phyloP scores from a whole-genome alignment of 2,797 vertebrate species.

The Enteromius viviparus region DNA sequence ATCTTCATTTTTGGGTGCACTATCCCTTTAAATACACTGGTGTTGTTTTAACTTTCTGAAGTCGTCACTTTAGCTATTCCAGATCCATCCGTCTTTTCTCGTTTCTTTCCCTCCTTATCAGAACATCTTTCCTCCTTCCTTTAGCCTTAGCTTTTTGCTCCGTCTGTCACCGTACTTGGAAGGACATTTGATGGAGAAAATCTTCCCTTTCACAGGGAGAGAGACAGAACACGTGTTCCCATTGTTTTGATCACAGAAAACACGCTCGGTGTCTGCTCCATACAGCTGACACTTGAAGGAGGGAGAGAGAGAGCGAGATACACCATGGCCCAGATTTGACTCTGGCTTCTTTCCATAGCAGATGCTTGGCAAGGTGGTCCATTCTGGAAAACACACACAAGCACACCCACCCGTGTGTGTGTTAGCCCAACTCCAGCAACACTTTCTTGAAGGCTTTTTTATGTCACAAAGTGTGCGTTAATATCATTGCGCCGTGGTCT shows the following conservation, averaged over 20 bases:
- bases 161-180: slow-evolving; percentile 35
- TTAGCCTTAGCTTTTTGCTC: slow-evolving; percentile 17
- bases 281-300: slow-evolving; percentile 48
- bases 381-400: slow-evolving; percentile 30
- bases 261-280: slow-evolving; percentile 24
- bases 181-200: slow-evolving; percentile 41
- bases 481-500: neutral
- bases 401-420: neutral
- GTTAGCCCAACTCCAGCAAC: neutral
- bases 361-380: slow-evolving; percentile 43
- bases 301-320: slow-evolving; percentile 22
- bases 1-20: neutral
- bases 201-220: slow-evolving; percentile 25
- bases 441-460: slow-evolving; percentile 18
- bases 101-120: neutral
- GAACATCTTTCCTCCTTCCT: slow-evolving; percentile 2
- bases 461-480: slow-evolving; percentile 3
- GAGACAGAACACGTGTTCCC: slow-evolving; percentile 42
- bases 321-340: slow-evolving; percentile 44
- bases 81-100: neutral
- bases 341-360: slow-evolving; percentile 42
- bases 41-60: slow-evolving; percentile 6
- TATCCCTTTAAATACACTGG: slow-evolving; percentile 1
- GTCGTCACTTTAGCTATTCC: slow-evolving; percentile 3
- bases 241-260: slow-evolving; percentile 51